Percentiles rank a stretch among this genome's conserved stretches.
Evolutionary conservation across 1,140 invertebrate genomes (phyloP).

Genomic region (Nephila pilipes): DNA sequence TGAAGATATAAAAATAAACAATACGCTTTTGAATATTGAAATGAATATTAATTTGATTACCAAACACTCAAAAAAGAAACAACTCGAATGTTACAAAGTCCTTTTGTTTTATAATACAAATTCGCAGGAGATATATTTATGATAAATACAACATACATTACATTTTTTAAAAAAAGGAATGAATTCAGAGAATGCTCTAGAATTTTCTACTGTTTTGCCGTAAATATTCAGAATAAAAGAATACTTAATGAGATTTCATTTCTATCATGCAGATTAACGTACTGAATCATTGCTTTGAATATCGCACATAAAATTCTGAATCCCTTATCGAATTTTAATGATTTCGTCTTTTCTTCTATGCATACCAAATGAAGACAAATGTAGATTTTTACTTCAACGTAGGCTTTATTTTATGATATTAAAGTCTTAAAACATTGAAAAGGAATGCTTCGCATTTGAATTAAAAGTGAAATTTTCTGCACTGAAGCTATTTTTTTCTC

Average conservation of each 20-base stretch:
- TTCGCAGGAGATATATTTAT: not conserved
- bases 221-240: not conserved
- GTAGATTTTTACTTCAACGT: constrained; percentile 8
- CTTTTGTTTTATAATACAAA: not conserved
- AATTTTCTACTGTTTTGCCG: not conserved
- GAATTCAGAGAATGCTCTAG: no score
- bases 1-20: no score
- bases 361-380: not conserved
- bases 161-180: not conserved
- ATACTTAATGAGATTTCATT: not conserved
- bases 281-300: constrained; percentile 1
- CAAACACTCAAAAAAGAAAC: no score
- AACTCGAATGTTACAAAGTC: no score
- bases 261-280: not conserved
- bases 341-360: not conserved
- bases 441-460: not conserved
- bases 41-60: no score
- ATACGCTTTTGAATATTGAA: no score
- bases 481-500: not conserved
- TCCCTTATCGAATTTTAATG: constrained; percentile 32
- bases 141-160: not conserved
- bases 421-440: constrained; percentile 32
- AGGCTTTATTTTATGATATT: constrained; percentile 27
- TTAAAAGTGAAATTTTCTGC: not conserved
- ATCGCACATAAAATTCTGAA: not conserved